These are phyloP conservation scores for Drosophila neocordata DNA, from an alignment of 1,140 invertebrate species.

Conservation along the genomic window DNA sequence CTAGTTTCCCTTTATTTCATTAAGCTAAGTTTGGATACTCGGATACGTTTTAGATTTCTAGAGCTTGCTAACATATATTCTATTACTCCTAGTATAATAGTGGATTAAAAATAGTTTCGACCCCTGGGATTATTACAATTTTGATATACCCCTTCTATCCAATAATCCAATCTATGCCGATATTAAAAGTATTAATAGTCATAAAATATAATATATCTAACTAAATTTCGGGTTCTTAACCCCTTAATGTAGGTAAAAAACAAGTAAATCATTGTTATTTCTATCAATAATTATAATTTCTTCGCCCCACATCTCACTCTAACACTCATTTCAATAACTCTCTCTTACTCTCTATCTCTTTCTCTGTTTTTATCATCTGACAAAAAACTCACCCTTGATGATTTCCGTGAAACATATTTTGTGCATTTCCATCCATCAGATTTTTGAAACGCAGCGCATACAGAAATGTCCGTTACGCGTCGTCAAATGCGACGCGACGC, in stretches of 20 bases:
- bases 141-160: too few species aligned
- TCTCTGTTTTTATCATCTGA: not conserved
- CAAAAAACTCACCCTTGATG: constrained; percentile 82
- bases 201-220: too few species aligned
- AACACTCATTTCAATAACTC: not conserved
- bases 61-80: too few species aligned
- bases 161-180: too few species aligned
- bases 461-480: constrained; percentile 77
- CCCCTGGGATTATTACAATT: too few species aligned
- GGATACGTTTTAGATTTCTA: too few species aligned
- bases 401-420: constrained; percentile 84
- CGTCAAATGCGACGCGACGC: constrained; percentile 63
- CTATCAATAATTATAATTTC: not conserved
- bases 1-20: too few species aligned
- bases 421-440: constrained; percentile 83
- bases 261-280: not conserved
- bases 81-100: too few species aligned
- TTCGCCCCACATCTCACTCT: not conserved
- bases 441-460: constrained; percentile 73
- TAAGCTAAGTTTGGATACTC: too few species aligned
- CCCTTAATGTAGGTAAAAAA: not conserved
- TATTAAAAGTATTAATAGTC: too few species aligned
- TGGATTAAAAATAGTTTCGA: too few species aligned
- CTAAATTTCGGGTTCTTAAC: too few species aligned
- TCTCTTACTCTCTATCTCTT: not conserved